A percentile compares a stretch with the other conserved stretches of the same genome.
phyloP scores from a whole-genome alignment of 2,888 invertebrate species.

The Gari tellinella region DNA sequence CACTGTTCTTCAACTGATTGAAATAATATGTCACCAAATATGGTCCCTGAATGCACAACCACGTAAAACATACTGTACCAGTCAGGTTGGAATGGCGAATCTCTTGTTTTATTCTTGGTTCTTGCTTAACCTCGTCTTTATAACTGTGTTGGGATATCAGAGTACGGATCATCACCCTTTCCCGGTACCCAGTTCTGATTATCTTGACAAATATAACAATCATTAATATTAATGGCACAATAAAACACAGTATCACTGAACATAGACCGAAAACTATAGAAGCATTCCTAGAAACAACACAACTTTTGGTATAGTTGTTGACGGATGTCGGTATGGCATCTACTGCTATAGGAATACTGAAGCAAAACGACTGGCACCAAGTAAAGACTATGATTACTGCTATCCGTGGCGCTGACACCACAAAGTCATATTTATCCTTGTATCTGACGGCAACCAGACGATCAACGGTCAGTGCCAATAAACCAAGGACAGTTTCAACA shows the following conservation, averaged over 20 bases:
- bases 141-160: slow-evolving; percentile 67
- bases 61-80: slow-evolving; percentile 68
- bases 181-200: slow-evolving; percentile 60
- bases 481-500: slow-evolving; percentile 67
- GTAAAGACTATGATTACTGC: slow-evolving; percentile 66
- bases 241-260: slow-evolving; percentile 67
- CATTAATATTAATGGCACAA: slow-evolving; percentile 70
- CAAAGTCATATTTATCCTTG: slow-evolving; percentile 63
- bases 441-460: slow-evolving; percentile 72
- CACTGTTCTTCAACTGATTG: slow-evolving; percentile 64
- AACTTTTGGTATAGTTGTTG: slow-evolving; percentile 69
- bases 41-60: slow-evolving; percentile 76
- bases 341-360: slow-evolving; percentile 74
- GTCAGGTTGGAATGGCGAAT: slow-evolving; percentile 68
- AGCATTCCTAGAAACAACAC: slow-evolving; percentile 68
- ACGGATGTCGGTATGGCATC: slow-evolving; percentile 66
- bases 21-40: slow-evolving; percentile 70
- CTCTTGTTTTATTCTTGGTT: slow-evolving; percentile 65
- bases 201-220: slow-evolving; percentile 70
- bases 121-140: slow-evolving; percentile 50
- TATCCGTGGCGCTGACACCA: slow-evolving; percentile 63
- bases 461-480: slow-evolving; percentile 72
- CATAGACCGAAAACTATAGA: slow-evolving; percentile 69
- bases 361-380: slow-evolving; percentile 76
- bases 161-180: slow-evolving; percentile 57